Percentiles rank a stretch among this genome's conserved stretches.
phyloP scores from a whole-genome alignment of 2,888 invertebrate genomes.

The Barypeithes pellucidus region DNA sequence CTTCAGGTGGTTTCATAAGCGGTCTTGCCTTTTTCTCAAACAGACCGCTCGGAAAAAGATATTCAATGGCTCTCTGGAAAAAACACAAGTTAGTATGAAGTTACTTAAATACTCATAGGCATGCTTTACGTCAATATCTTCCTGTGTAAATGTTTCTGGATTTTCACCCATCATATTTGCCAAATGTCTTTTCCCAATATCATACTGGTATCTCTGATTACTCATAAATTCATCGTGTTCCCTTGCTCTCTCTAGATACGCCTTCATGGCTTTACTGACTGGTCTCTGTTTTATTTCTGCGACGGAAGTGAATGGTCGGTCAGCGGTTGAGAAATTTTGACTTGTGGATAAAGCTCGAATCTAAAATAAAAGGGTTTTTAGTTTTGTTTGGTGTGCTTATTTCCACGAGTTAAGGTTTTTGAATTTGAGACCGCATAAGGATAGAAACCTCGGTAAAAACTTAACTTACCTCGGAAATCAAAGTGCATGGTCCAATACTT shows the following conservation, averaged over 20 bases:
- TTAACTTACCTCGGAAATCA: not conserved
- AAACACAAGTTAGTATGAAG: slow-evolving; percentile 11
- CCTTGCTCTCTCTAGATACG: slow-evolving; percentile 87
- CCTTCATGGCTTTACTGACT: slow-evolving; percentile 91
- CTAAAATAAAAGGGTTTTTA: slow-evolving; percentile 16
- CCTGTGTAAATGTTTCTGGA: slow-evolving; percentile 89
- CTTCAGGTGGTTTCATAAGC: slow-evolving; percentile 90
- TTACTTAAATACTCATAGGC: slow-evolving; percentile 10
- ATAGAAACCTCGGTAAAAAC: not conserved
- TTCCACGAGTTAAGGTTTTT: not conserved
- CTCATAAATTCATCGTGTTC: slow-evolving; percentile 90
- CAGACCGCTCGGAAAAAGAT: slow-evolving; percentile 96
- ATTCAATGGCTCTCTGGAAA: slow-evolving; percentile 86
- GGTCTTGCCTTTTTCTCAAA: slow-evolving; percentile 90
- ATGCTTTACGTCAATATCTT: slow-evolving; percentile 85
- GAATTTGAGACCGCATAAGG: not conserved
- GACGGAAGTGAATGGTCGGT: slow-evolving; percentile 15
- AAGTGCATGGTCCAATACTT: not conserved
- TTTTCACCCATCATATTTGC: slow-evolving; percentile 99
- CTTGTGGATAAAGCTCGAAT: slow-evolving; percentile 22
- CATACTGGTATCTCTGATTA: slow-evolving; percentile 84
- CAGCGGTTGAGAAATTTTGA: not conserved
- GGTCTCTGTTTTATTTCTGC: slow-evolving; percentile 63
- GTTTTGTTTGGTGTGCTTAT: not conserved
- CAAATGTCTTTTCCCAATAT: slow-evolving; percentile 94